Percentiles rank a stretch among this genome's conserved stretches.
Evolutionary conservation across 1,140 invertebrate species (phyloP).

Genomic region (Dendroctonus valens): DNA sequence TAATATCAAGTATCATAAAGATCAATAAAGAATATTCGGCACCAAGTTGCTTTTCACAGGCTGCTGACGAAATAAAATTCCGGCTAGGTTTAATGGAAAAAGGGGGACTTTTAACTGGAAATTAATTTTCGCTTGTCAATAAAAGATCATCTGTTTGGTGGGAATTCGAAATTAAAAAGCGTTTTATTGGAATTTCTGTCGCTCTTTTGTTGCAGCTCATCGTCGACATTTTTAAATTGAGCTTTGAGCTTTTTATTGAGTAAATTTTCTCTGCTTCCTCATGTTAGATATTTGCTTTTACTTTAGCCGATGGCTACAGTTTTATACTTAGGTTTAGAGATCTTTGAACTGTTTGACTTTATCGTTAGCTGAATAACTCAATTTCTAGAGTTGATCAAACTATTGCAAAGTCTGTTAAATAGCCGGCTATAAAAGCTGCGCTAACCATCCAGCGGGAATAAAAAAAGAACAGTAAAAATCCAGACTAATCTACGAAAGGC

Average conservation of each 20-base stretch:
- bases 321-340: neutral
- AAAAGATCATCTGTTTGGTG: constrained; percentile 2
- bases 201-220: neutral
- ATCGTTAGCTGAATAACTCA: neutral
- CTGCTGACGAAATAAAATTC: neutral
- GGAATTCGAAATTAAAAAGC: constrained; percentile 5
- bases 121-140: constrained; percentile 4
- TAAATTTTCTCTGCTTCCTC: neutral
- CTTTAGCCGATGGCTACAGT: neutral
- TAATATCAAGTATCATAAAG: neutral
- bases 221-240: neutral
- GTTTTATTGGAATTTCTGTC: neutral
- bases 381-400: neutral
- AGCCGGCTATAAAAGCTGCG: neutral
- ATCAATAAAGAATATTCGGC: constrained; percentile 1
- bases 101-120: neutral
- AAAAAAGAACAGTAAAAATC: neutral
- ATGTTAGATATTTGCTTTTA: neutral
- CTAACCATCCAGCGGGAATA: neutral
- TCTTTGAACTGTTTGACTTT: neutral
- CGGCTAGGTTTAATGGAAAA: constrained; percentile 4
- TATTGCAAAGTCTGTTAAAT: neutral
- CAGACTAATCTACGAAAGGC: neutral
- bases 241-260: neutral
- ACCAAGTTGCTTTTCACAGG: neutral